Evolutionary conservation across 2,797 vertebrate species (phyloP).

Genomic region (Syndactyla subalaris): DNA sequence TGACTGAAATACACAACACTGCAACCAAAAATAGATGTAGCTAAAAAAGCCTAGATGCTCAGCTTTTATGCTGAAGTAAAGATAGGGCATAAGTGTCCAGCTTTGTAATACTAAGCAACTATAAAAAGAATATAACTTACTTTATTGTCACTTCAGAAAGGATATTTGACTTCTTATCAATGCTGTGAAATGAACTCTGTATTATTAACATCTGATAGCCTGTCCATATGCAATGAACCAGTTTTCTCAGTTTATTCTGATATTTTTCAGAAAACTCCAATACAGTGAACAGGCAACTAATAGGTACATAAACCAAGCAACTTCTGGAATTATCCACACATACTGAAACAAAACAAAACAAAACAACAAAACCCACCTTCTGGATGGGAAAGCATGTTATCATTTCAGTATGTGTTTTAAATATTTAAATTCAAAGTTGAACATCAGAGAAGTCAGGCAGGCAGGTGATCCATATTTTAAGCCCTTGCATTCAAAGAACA

Average conservation of each 20-base stretch:
- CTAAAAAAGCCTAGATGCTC: not conserved
- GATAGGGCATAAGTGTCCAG: not conserved
- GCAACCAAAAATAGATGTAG: not conserved
- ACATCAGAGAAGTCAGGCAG: not conserved
- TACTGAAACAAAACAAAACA: not conserved
- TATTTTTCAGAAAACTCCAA: not conserved
- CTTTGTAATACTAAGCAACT: not conserved
- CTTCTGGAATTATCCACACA: not conserved
- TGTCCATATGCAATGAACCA: not conserved
- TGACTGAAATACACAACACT: not conserved
- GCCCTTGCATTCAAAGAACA: not conserved
- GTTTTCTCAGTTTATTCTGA: not conserved
- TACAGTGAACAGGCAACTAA: not conserved
- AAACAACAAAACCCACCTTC: too few relatives aligned
- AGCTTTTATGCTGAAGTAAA: not conserved
- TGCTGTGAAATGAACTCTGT: not conserved
- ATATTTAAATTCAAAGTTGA: not conserved
- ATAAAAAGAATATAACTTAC: not conserved
- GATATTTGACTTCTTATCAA: not conserved
- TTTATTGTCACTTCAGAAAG: not conserved
- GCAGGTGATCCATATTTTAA: not conserved
- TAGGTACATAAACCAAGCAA: not conserved
- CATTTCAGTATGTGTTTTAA: not conserved
- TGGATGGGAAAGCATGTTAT: not conserved
- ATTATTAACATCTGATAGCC: not conserved